phyloP scores from a whole-genome alignment of 1,140 invertebrate species.

The Liolophura sinensis region DNA sequence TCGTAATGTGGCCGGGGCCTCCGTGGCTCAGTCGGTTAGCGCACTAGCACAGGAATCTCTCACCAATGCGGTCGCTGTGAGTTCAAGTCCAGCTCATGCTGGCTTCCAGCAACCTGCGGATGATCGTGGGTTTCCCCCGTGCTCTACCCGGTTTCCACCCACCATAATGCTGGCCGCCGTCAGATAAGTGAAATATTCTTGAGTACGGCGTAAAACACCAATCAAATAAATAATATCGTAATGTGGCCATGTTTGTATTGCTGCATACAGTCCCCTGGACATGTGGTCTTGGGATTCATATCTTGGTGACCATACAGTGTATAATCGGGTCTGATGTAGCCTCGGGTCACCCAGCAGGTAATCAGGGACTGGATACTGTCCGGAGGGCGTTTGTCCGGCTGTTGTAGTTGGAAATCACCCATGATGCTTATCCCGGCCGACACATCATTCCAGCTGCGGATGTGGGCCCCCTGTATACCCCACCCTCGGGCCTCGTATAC shows the following conservation, averaged over 20 bases:
- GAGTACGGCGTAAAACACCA: no score
- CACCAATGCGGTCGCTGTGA: no score
- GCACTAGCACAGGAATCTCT: no score
- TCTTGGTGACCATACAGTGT: conserved; percentile 36
- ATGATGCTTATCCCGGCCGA: conserved; percentile 74
- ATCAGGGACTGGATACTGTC: conserved; percentile 30
- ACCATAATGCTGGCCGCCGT: no score
- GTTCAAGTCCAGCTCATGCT: no score
- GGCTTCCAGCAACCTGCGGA: no score
- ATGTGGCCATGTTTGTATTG: conserved; percentile 63
- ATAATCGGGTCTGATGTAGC: conserved; percentile 28
- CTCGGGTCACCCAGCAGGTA: conserved; percentile 24
- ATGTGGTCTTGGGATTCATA: conserved; percentile 20
- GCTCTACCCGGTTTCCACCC: no score
- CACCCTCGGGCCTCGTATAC: conserved; percentile 37
- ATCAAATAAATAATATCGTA: no score
- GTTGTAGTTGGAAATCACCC: conserved; percentile 56
- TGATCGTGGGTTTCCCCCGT: no score
- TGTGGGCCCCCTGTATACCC: conserved; percentile 26
- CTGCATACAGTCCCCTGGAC: conserved; percentile 58
- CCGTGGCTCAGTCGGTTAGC: no score
- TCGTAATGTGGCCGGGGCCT: no score
- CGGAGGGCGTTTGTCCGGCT: conserved; percentile 28
- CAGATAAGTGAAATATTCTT: no score
- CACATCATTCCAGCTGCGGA: conserved; percentile 21